Conservation (phyloP, 1,140 invertebrate species). For the Meteorus sp. region DNA sequence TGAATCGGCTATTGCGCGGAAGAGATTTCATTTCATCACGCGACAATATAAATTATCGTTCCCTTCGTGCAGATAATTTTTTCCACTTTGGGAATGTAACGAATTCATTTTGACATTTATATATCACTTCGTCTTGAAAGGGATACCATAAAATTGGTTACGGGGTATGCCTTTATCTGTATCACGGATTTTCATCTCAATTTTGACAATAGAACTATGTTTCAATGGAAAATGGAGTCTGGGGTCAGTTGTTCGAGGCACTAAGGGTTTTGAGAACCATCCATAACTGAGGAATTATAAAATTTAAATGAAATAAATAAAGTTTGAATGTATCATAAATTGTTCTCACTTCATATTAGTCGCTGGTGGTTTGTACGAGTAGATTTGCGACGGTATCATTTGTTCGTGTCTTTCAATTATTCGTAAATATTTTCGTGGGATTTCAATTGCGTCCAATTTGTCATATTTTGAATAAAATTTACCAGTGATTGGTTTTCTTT, state of each 20-base stretch:
- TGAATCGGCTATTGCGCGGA: neutral
- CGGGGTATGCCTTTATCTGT: slow-evolving; percentile 32
- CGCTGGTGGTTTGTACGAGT: slow-evolving; percentile 40
- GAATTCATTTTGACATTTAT: neutral
- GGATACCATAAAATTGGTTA: slow-evolving; percentile 39
- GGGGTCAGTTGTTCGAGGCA: slow-evolving; percentile 37
- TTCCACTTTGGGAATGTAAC: neutral
- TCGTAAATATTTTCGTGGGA: slow-evolving; percentile 38
- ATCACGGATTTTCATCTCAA: slow-evolving; percentile 39
- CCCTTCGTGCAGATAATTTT: no score
- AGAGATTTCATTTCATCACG: slow-evolving; percentile 10
- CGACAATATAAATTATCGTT: no score
- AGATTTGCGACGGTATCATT: slow-evolving; percentile 38
- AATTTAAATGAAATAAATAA: neutral
- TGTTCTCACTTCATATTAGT: slow-evolving; percentile 49
- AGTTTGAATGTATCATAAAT: slow-evolving; percentile 16
- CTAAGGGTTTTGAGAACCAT: slow-evolving; percentile 40
- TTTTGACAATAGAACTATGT: slow-evolving; percentile 41
- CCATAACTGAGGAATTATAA: slow-evolving; percentile 42
- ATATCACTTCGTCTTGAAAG: slow-evolving; percentile 31
- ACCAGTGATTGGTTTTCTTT: slow-evolving; percentile 36
- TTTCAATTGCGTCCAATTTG: slow-evolving; percentile 20
- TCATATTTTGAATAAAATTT: slow-evolving; percentile 52
- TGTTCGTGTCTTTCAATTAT: slow-evolving; percentile 35
- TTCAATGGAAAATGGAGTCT: slow-evolving; percentile 41